Conservation (phyloP, 2,888 invertebrate genomes). For the Rotaria sp. region DNA sequence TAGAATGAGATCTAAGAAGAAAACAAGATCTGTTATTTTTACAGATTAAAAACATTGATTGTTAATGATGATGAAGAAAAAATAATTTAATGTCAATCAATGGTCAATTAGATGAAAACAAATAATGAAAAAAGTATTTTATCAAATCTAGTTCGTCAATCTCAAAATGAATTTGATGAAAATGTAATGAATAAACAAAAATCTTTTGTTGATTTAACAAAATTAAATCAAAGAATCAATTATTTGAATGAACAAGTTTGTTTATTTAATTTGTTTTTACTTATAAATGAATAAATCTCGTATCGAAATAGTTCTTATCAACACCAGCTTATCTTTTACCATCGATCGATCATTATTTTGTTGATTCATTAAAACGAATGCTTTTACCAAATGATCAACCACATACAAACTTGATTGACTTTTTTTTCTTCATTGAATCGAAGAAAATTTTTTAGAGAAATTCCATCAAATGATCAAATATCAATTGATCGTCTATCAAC, state of each 20-base stretch:
- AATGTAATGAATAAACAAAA: background rate
- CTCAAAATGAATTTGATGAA: background rate
- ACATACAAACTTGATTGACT: background rate
- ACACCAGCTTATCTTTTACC: conserved; percentile 40
- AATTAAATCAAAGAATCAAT: background rate
- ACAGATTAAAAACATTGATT: background rate
- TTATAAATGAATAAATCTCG: background rate
- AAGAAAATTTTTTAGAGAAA: background rate
- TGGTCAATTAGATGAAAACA: background rate
- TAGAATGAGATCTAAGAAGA: too few species aligned
- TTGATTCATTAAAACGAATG: conserved; percentile 34
- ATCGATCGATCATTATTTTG: conserved; percentile 32
- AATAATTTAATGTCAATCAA: background rate
- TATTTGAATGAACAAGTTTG: background rate
- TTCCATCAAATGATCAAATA: background rate
- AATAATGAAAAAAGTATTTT: background rate
- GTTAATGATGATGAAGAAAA: background rate
- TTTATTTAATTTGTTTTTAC: background rate
- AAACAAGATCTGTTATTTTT: background rate
- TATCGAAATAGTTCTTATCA: background rate
- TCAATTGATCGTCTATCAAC: background rate
- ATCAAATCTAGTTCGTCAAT: background rate
- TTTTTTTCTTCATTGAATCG: too few species aligned
- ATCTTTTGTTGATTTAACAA: background rate
- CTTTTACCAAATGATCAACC: conserved; percentile 10